These are phyloP conservation scores for Magallana ariakensis DNA, from an alignment of 1,140 invertebrate genomes.

Conservation along the genomic window DNA sequence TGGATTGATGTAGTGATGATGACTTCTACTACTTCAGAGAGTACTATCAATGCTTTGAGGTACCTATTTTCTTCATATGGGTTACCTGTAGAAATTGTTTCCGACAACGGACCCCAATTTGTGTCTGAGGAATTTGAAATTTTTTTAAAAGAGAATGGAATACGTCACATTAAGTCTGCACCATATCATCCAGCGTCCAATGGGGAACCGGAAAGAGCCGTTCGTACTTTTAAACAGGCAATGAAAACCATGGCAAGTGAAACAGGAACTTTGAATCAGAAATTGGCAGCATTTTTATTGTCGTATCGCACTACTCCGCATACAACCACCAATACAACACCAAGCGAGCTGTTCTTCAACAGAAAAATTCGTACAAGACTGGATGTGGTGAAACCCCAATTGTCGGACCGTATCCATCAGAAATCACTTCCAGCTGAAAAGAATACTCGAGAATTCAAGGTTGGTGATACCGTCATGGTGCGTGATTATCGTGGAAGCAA, in stretches of 20 bases:
- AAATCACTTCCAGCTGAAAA: neutral
- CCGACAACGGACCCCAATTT: no score
- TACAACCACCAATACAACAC: conserved; percentile 44
- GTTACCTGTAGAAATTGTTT: no score
- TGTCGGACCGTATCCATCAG: conserved; percentile 5
- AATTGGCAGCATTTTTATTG: conserved; percentile 47
- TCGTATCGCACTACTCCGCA: conserved; percentile 48
- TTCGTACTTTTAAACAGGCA: conserved; percentile 50
- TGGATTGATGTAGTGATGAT: no score
- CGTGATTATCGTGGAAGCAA: neutral
- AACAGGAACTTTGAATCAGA: conserved; percentile 31
- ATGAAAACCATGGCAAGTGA: conserved; percentile 39
- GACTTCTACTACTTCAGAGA: no score
- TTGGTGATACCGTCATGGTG: conserved; percentile 29
- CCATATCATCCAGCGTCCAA: no score
- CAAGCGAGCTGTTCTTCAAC: no score
- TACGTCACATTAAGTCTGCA: no score
- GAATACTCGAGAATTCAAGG: neutral
- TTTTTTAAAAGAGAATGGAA: no score
- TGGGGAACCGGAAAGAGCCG: conserved; percentile 48
- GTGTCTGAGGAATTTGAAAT: no score
- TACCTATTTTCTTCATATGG: no score
- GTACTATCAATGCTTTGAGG: no score
- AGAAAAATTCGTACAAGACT: no score
- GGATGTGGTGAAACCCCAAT: conserved; percentile 47